Evolutionary conservation across 2,113 vertebrate species (phyloP).

Genomic region (Zingel zingel): DNA sequence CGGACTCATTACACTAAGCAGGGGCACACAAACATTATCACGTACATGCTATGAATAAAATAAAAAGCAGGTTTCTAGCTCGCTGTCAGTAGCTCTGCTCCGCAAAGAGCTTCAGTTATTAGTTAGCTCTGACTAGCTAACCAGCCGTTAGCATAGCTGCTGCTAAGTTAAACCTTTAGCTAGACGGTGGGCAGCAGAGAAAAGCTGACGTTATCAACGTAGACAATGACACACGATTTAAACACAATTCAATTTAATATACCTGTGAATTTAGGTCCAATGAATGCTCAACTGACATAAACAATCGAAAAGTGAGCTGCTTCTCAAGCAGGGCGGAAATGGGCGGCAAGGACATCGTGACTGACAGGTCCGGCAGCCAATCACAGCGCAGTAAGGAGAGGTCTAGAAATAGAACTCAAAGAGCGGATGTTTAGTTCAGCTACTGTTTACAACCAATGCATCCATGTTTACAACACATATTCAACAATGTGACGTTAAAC

Average conservation of each 20-base stretch:
- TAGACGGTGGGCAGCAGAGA: background rate
- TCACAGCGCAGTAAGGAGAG: slow-evolving; percentile 24
- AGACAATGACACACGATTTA: background rate
- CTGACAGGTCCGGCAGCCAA: slow-evolving; percentile 60
- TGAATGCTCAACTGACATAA: slow-evolving; percentile 37
- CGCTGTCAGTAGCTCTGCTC: background rate
- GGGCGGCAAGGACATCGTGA: slow-evolving; percentile 75
- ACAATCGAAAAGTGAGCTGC: slow-evolving; percentile 53
- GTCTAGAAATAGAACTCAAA: slow-evolving; percentile 21
- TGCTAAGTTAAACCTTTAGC: slow-evolving; percentile 13
- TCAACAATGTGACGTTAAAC: too few species aligned
- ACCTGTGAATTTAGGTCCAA: slow-evolving; percentile 63
- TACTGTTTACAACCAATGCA: too few species aligned
- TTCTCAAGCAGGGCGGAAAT: slow-evolving; percentile 66
- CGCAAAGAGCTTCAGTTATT: background rate
- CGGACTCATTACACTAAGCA: slow-evolving; percentile 23
- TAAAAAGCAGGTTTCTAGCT: background rate
- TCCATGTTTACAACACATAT: too few species aligned
- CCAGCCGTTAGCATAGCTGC: slow-evolving; percentile 52
- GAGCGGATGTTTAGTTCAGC: too few species aligned
- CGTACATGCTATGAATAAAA: background rate
- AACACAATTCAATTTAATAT: slow-evolving; percentile 6
- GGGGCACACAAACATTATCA: background rate
- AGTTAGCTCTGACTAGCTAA: slow-evolving; percentile 54
- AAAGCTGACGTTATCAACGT: background rate